Base-by-base conservation (phyloP, 2,888 invertebrate species). In the Drosophila leonis region DNA sequence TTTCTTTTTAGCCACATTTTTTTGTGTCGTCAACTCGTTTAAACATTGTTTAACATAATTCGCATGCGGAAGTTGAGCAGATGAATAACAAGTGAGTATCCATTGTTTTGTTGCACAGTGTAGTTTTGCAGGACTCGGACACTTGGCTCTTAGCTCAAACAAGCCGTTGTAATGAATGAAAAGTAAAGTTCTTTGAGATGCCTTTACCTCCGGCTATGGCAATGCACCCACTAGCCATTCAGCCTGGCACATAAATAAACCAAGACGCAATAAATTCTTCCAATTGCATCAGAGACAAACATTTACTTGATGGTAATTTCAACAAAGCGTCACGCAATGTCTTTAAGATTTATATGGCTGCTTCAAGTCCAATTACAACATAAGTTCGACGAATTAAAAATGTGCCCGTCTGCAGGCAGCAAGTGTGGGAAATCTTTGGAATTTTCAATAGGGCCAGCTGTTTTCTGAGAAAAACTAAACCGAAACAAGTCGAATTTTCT, bases 291-390 rank as follows among this genome's bases (percentile, higher is more conserved):
- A 84, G 73, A 83, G 78, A 66, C 61, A 81, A 78, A 74, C 75
- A 82, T 73, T 78, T 31, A 29, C 64, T 48, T 52, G 66, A 67
- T 76, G 66, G 51, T 61, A 59, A 59, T 82, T 72, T 79, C 80
- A 65, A 73, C 80, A 80, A 65, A 67, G 72, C 79, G 65, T 78
- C 72, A 68, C 64, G 65, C 59, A 64, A 68, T 35, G 72, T 59
- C 78, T 65, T 39, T 7, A 48, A 78, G 84, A 85, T 85, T 85
- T 88, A 85, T 85, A 60, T 57, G 44, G 54, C 67, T 70, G 76
- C 69, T 67, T 73, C 88, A 71, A 88, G 74, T 88, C 88, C 80
- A 88, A 84, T 84, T 84, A 78, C 88, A 80, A 80, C 75, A 72
- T 71, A 86, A 86, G 86, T 83, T 88, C 81, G 70, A 78, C 81